Conservation (phyloP, 2,797 vertebrate species). For the Tympanoctomys barrerae region DNA sequence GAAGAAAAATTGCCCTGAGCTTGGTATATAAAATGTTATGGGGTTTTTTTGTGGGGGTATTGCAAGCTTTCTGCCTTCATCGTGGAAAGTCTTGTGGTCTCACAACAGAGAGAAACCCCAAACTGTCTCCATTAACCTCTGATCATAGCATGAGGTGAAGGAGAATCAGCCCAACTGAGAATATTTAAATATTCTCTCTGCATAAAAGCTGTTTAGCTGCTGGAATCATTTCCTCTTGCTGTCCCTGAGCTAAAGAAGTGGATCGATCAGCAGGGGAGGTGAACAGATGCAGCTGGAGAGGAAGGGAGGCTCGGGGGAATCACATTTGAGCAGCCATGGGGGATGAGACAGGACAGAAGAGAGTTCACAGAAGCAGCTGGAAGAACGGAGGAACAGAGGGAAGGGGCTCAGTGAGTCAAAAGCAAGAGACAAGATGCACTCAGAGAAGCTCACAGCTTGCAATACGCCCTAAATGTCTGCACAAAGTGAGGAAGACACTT, state of each 20-base stretch:
- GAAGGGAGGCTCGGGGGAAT: conserved; percentile 68
- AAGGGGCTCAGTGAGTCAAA: conserved; percentile 62
- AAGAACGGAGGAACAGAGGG: conserved; percentile 64
- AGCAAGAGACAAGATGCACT: conserved; percentile 68
- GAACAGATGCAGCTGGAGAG: conserved; percentile 82
- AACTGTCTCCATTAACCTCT: conserved; percentile 69
- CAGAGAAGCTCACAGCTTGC: conserved; percentile 73
- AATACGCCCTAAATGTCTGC: conserved; percentile 36
- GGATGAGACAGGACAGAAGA: conserved; percentile 71
- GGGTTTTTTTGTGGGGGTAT: neutral
- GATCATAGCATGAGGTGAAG: conserved; percentile 61
- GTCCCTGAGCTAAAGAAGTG: conserved; percentile 73
- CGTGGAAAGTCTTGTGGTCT: conserved; percentile 62
- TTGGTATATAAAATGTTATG: neutral
- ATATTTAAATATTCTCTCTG: conserved; percentile 78
- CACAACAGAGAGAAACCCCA: conserved; percentile 43
- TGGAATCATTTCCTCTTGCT: conserved; percentile 74
- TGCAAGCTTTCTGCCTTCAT: conserved; percentile 21
- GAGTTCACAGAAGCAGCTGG: conserved; percentile 78
- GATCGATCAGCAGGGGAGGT: conserved; percentile 81
- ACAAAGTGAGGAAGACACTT: conserved; percentile 39
- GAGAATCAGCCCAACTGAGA: conserved; percentile 63
- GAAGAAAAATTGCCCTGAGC: conserved; percentile 12
- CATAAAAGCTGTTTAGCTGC: conserved; percentile 71
- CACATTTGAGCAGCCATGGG: conserved; percentile 80